Evolutionary conservation across 1,140 invertebrate genomes (phyloP).

Genomic region (Oryzaephilus surinamensis): DNA sequence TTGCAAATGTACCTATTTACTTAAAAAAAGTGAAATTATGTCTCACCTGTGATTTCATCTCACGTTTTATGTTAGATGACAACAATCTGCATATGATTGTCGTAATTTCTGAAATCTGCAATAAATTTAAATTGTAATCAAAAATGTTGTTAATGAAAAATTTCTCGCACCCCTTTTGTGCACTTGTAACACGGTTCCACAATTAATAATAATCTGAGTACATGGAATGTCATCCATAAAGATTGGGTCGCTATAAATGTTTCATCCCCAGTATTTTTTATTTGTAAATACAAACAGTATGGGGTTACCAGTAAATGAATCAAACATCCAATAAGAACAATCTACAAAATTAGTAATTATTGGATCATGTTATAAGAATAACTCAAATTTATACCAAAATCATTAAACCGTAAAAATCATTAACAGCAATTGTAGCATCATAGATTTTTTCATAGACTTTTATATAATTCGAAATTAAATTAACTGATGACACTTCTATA

Average conservation of each 20-base stretch:
- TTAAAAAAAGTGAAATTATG: neutral
- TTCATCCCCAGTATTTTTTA: slow-evolving; percentile 2
- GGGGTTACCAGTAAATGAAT: slow-evolving; percentile 6
- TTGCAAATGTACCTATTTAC: neutral
- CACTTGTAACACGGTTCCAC: slow-evolving; percentile 6
- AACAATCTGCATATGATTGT: slow-evolving; percentile 2
- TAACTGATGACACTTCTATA: too few relatives aligned
- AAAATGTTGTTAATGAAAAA: neutral
- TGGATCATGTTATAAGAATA: neutral
- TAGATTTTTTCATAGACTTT: slow-evolving; percentile 1
- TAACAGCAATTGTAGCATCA: slow-evolving; percentile 2
- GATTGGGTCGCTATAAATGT: slow-evolving; percentile 5
- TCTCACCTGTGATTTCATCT: slow-evolving; percentile 2
- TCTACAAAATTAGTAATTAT: slow-evolving; percentile 3
- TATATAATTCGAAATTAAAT: slow-evolving; percentile 1
- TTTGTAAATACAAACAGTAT: neutral
- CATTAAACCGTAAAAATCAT: slow-evolving; percentile 1
- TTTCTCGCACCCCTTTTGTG: neutral
- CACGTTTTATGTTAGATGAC: neutral
- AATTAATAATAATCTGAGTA: slow-evolving; percentile 4
- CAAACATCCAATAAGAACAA: slow-evolving; percentile 2
- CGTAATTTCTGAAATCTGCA: neutral
- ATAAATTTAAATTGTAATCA: neutral
- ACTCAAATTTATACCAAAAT: slow-evolving; percentile 4
- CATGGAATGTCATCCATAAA: slow-evolving; percentile 5